Evolutionary conservation across 2,797 vertebrate genomes (phyloP).

Genomic region (Oreonectes daqikongensis): DNA sequence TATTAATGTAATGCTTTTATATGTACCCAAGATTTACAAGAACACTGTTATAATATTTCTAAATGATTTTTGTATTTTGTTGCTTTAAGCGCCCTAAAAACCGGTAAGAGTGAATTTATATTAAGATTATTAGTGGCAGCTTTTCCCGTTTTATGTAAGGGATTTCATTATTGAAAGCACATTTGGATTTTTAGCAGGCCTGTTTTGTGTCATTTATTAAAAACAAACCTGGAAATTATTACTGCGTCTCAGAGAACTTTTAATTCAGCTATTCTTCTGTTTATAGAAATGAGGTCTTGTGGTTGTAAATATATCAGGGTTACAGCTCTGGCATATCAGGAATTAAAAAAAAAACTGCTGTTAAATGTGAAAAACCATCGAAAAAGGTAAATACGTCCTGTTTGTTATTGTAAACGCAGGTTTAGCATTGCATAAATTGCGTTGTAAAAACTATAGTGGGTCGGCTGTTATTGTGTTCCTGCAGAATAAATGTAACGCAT

Average conservation of each 20-base stretch:
- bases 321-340: background rate
- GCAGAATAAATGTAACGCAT: background rate
- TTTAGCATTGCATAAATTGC: background rate
- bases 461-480: no score
- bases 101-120: background rate
- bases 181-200: slow-evolving; percentile 6
- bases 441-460: background rate
- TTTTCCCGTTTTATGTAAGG: background rate
- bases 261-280: slow-evolving; percentile 16
- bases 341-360: slow-evolving; percentile 1
- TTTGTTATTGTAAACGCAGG: background rate
- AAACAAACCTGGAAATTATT: slow-evolving; percentile 24
- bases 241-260: background rate
- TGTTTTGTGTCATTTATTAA: slow-evolving; percentile 8
- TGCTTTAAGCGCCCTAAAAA: background rate
- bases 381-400: background rate
- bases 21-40: background rate
- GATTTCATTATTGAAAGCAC: slow-evolving; percentile 26
- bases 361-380: background rate
- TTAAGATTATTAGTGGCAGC: background rate
- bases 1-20: background rate
- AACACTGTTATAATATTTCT: background rate
- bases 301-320: slow-evolving; percentile 5
- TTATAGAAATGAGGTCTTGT: background rate
- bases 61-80: background rate